A percentile compares a stretch with the other conserved stretches of the same genome.
Evolutionary conservation across 2,888 invertebrate genomes (phyloP).

Genomic region (Atrina japonica): DNA sequence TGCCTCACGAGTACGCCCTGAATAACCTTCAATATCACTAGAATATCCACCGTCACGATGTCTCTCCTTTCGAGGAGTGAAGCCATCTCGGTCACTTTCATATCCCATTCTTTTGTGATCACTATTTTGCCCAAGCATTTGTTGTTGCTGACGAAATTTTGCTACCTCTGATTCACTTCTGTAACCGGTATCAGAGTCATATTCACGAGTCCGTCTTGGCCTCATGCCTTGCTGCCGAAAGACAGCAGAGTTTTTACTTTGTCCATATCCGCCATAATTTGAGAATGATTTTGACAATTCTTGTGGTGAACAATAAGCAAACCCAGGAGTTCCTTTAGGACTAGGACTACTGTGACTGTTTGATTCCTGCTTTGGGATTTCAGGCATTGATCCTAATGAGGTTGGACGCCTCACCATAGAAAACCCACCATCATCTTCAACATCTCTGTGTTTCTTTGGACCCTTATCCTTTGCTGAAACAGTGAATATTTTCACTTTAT

Average conservation of each 20-base stretch:
- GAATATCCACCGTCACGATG: constrained; percentile 68
- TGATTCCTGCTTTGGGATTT: constrained; percentile 42
- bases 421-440: constrained; percentile 63
- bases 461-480: constrained; percentile 34
- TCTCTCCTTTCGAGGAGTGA: constrained; percentile 39
- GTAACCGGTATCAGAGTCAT: constrained; percentile 78
- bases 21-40: constrained; percentile 75
- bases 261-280: constrained; percentile 28
- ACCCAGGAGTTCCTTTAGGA: constrained; percentile 39
- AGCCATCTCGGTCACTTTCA: constrained; percentile 56
- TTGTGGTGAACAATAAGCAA: constrained; percentile 59
- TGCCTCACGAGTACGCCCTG: constrained; percentile 48
- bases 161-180: constrained; percentile 72
- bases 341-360: not conserved
- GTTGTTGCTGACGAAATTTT: constrained; percentile 54
- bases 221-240: constrained; percentile 46
- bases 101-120: constrained; percentile 46
- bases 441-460: constrained; percentile 20
- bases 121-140: constrained; percentile 43
- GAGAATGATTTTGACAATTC: constrained; percentile 53
- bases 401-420: constrained; percentile 37
- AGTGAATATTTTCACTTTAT: not conserved
- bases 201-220: constrained; percentile 66
- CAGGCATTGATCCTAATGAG: constrained; percentile 57
- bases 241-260: constrained; percentile 31